Base-by-base conservation (phyloP, 1,140 invertebrate genomes). In the Chelonus insularis region DNA sequence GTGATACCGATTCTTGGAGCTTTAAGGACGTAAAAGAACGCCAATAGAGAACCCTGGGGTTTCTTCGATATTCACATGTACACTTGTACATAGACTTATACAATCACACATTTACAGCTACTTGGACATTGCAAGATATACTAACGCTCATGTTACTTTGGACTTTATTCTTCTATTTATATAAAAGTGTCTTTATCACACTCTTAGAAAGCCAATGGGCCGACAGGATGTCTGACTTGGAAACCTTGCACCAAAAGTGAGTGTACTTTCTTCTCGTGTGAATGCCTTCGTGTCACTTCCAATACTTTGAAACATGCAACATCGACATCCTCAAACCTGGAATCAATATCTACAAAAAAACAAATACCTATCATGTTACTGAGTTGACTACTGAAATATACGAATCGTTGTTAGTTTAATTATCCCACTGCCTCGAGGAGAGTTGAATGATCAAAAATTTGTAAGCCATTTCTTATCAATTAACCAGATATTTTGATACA, bases 251-350 rank as follows among this genome's bases (percentile, higher is more conserved):
- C 43, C 43, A 18, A 47, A 56, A 56, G 37, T 47, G 41, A 47
- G 47, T 50, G 23, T 60, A 29, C 25, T 34, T 32, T 43, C 36
- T 47, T 59, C 37, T 39, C 58, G 37, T 20, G 16, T 32, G 58
- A 60, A 8, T 60, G 58, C 18, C 48, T 54, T 23, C 58, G 48
- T 59, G 57, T 60, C 58, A 60, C 58, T 60, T 60, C 48, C 18
- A 20, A 32, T 60, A 43, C 36, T n/a, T 25, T 16, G 29, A 11
- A 45, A 52, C 58, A 60, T 48, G 36, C 57, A 34, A 51, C 47
- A 11, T 52, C 41, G 36, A 60, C 48, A 16, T 36, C 12, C 20
- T 23, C n/a, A 21, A 21, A 41, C 47, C n/a, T 11, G 57, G 32
- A 56, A 60, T 43, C 36, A 47, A 60, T 51, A 60, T 20, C 34